Base-by-base conservation (phyloP, 2,797 vertebrate species). In the Crenichthys baileyi region DNA sequence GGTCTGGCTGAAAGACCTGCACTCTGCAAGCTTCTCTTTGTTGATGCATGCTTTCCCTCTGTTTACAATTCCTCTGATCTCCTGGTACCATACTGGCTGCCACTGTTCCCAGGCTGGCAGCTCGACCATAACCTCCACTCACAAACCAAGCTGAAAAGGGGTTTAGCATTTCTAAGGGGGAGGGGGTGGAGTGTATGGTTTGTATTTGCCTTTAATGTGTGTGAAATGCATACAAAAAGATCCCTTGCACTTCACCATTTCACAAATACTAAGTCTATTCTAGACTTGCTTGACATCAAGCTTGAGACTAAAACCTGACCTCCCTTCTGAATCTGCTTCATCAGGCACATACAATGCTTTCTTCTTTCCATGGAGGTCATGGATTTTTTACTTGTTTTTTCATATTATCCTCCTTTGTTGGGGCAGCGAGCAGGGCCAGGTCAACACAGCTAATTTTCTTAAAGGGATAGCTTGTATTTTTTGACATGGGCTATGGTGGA, bases 71-170 rank as follows among this genome's bases (percentile, higher is more conserved):
- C 79, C 79, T 85, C 72, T 56, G 70, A 77, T 79, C 85, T 80
- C 65, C 76, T 76, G 82, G 68, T 83, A 81, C 81, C 26, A 48
- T 11, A 58, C 85, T 84, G 84, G 78, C 79, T 81, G 78, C 81
- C 76, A 72, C 83, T 51, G 82, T 91, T 94, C 86, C 85, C 87
- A 90, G 83, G 87, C 87, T 84, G 87, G 78, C 86, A 86, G 88
- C 81, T 86, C 73, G 65, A 86, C 85, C 91, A 55, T 86, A 87
- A 91, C 89, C 84, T 81, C 79, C 50, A 16, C 88, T 84, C 73
- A 83, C 85, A 89, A 85, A 85, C 39, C 5, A 58, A 87, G 89
- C 86, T 87, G 80, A 92, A 88, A 87, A 79, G 83, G 79, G 80
- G 81, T 86, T 89, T 88, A 80, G 78, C 90, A 73, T 89, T 90